Conservation (phyloP, 2,888 invertebrate genomes). For the Parnassius smintheus region DNA sequence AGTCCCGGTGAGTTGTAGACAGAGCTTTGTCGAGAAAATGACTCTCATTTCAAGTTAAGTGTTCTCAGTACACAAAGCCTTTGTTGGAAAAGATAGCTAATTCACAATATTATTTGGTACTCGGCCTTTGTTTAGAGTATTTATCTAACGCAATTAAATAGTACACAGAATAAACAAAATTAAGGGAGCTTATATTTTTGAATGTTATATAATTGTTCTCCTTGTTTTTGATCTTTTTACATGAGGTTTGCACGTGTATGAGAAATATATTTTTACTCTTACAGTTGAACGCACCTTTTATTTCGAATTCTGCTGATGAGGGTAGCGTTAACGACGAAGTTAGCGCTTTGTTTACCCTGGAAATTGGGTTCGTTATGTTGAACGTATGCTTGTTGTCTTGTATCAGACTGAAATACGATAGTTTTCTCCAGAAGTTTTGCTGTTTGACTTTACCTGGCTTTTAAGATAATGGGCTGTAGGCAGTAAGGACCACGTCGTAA, state of each 20-base stretch:
- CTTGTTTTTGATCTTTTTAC: too few species aligned
- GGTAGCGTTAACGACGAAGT: neutral
- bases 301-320: neutral
- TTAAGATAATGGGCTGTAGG: constrained; percentile 15
- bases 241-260: too few species aligned
- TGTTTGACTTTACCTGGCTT: constrained; percentile 16
- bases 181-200: neutral
- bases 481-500: constrained; percentile 20
- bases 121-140: constrained; percentile 22
- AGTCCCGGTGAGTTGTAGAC: constrained; percentile 13
- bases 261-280: neutral
- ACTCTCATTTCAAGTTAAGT: constrained; percentile 26
- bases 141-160: constrained; percentile 25
- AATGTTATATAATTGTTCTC: too few species aligned
- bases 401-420: constrained; percentile 9
- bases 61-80: constrained; percentile 25
- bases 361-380: constrained; percentile 12
- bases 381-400: constrained; percentile 6
- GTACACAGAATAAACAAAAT: constrained; percentile 12
- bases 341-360: constrained; percentile 6
- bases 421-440: constrained; percentile 18
- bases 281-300: neutral
- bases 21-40: constrained; percentile 23
- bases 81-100: constrained; percentile 25
- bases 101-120: constrained; percentile 23